Evolutionary conservation across 2,797 vertebrate species (phyloP), one percentile per base, ranked within the genome.

Genomic region (Liparis tanakae): DNA sequence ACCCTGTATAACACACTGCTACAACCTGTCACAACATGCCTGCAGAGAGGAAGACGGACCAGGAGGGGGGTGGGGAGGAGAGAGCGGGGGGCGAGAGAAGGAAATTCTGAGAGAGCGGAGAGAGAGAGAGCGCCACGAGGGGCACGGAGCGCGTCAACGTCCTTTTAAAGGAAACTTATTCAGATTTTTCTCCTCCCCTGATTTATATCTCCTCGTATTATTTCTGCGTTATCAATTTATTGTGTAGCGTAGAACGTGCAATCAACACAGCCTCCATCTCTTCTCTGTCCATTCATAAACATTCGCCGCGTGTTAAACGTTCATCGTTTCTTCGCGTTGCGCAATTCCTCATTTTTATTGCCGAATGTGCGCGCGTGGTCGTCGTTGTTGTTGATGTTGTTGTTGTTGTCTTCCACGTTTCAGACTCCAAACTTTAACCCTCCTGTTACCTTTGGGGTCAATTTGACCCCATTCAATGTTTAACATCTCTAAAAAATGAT

Each of bases 1-100:
- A 93, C 91, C 89, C 92, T 88, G 93, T 88, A 94, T 92, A 95
- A 95, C 93, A 94, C 89, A 82, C 87, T 90, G 88, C 88, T 86
- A 87, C 88, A 85, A 70, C 78, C 93, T 95, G 94, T 95, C 95
- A 95, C 92, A 95, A 95, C 94, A 95, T 90, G 91, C 92, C 93
- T 89, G 84, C 33, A 79, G 80, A 89, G 78, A 84, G 83, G 83
- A 84, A 86, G 86, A 84, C 76, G 60, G 83, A 84, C 61, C 66
- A 56, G 65, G 57, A 61, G 78, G 71, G 80, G 81, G 58, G 44
- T 43, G 7, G 54, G 41, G 69, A n/a, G 54, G 14, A 33, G 37
- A 14, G 37, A 17, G 46, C 2, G 48, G 62, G 17, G 17, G 58
- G 51, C 63, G 17, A 33, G 69, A 74, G 73, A 43, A 69, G 81